These are phyloP conservation scores for Papilio xuthus DNA, from an alignment of 1,140 invertebrate genomes.

Conservation along the genomic window DNA sequence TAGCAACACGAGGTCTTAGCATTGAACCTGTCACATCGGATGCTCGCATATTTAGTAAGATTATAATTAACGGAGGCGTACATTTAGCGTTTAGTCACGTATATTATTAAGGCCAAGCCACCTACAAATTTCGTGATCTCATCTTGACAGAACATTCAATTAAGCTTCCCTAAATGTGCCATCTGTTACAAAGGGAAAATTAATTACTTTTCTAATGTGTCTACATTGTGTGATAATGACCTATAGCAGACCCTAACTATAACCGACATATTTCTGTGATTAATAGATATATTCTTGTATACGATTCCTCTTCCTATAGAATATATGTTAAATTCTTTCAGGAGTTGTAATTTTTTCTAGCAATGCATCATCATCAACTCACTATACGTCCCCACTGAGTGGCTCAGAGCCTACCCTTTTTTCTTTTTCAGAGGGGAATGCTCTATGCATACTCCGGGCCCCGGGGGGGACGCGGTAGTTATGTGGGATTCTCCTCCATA, in stretches of 20 bases:
- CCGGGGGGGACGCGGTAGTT: too few relatives aligned
- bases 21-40: constrained; percentile 24
- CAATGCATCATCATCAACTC: too few relatives aligned
- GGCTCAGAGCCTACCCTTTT: too few relatives aligned
- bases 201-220: constrained; percentile 32
- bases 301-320: too few relatives aligned
- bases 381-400: too few relatives aligned
- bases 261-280: background rate
- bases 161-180: constrained; percentile 33
- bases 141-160: constrained; percentile 31
- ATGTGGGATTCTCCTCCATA: too few relatives aligned
- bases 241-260: background rate
- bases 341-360: too few relatives aligned
- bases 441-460: too few relatives aligned
- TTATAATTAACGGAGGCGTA: constrained; percentile 19
- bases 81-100: constrained; percentile 31
- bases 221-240: constrained; percentile 29
- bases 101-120: constrained; percentile 29
- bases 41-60: constrained; percentile 29
- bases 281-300: constrained; percentile 1
- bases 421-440: too few relatives aligned
- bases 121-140: constrained; percentile 34
- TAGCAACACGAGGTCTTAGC: constrained; percentile 6
- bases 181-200: constrained; percentile 33
- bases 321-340: background rate